Base-by-base conservation (phyloP, 2,888 invertebrate genomes). In the Globia sparganii region DNA sequence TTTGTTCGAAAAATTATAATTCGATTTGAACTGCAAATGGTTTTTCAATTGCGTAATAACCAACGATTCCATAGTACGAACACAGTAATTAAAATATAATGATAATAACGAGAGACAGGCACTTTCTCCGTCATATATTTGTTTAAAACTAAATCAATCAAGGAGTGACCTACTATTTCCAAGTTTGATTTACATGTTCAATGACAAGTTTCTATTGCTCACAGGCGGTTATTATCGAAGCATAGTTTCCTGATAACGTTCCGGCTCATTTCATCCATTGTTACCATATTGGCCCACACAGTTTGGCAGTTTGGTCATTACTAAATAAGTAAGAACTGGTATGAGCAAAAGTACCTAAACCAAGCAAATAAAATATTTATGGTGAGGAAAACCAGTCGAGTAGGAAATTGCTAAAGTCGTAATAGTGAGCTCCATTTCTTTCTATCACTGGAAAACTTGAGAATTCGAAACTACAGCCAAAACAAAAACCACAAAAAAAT, bases 211-310 rank as follows among this genome's bases (percentile, higher is more conserved):
- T 9, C 18, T 0, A 13, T 18, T 34, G 28, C 18, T 31, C 25
- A 40, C n/a, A 49, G 0, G 11, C 37, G 25, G 6, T 75, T 25
- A 59, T 37, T 58, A 76, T 34, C 3, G 59, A 46, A 77, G 68
- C 69, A 28, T 37, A 56, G 9, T 76, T 76, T 68, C 59, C 40
- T 43, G 49, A 13, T 49, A 49, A 31, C 3, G 6, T 43, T 40
- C 4, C 11, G n/a, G 49, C 31, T 31, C 40, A 76, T 77, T 67
- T 56, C 46, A 37, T 21, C n/a, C 21, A 28, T 40, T 78, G 37
- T 64, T 56, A n/a, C 11, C 21, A 49, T 49, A 53, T 70, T 64
- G 8, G 49, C 37, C 15, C 13, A 58, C 62, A 62, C 28, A 5
- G n/a, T 58, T 64, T 58, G 15, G 37, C 31, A 37, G 62, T 56